These are phyloP conservation scores for Xestobium rufovillosum DNA, from an alignment of 2,888 invertebrate species.

Conservation along the genomic window DNA sequence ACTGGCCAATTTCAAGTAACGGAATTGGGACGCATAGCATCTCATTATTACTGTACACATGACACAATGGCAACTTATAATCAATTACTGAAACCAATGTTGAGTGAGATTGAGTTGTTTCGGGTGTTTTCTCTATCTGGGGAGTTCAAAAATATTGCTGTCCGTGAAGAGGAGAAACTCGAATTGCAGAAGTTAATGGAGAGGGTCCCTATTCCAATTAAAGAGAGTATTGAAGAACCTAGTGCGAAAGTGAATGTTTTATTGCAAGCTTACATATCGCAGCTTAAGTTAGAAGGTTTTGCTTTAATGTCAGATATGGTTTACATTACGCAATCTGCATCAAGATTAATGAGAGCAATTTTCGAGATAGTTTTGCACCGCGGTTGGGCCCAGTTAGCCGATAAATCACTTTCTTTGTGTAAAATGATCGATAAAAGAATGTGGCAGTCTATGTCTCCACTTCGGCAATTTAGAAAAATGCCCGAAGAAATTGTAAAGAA, in stretches of 20 bases:
- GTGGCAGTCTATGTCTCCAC: slow-evolving; percentile 99
- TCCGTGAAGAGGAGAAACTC: slow-evolving; percentile 92
- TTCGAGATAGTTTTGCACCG: slow-evolving; percentile 88
- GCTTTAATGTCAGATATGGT: slow-evolving; percentile 99
- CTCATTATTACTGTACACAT: slow-evolving; percentile 96
- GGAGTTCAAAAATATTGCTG: slow-evolving; percentile 90
- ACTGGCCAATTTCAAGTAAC: slow-evolving; percentile 84
- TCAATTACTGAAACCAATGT: slow-evolving; percentile 89
- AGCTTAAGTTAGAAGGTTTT: slow-evolving; percentile 95
- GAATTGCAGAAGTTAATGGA: slow-evolving; percentile 92
- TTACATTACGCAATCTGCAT: slow-evolving; percentile 96
- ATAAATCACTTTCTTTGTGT: slow-evolving; percentile 90
- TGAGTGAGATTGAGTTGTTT: slow-evolving; percentile 96
- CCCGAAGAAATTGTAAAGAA: slow-evolving; percentile 95
- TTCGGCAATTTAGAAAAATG: slow-evolving; percentile 95
- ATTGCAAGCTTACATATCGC: slow-evolving; percentile 96
- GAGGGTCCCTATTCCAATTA: slow-evolving; percentile 97
- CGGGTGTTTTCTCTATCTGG: slow-evolving; percentile 96
- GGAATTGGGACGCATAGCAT: slow-evolving; percentile 94
- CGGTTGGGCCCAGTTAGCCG: slow-evolving; percentile 96
- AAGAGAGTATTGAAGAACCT: slow-evolving; percentile 96
- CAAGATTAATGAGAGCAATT: slow-evolving; percentile 89
- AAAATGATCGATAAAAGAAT: slow-evolving; percentile 98
- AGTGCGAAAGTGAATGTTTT: slow-evolving; percentile 95
- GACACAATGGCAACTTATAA: slow-evolving; percentile 97